phyloP scores from a whole-genome alignment of 2,888 invertebrate species.

The Drepana falcataria region DNA sequence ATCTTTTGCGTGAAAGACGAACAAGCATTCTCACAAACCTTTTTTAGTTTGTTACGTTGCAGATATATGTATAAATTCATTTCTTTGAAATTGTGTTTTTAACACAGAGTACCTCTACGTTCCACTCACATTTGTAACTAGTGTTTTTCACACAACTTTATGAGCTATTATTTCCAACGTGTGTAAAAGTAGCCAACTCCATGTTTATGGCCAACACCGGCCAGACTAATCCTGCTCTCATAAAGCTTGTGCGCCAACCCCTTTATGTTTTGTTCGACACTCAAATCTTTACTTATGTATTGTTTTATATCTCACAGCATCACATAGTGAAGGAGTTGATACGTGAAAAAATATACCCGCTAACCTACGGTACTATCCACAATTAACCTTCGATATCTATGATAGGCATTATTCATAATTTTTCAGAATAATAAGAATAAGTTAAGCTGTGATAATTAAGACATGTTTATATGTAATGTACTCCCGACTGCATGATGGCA shows the following conservation, averaged over 20 bases:
- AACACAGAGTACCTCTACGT: constrained; percentile 1
- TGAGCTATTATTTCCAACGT: constrained; percentile 77
- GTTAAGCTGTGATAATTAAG: too few species aligned
- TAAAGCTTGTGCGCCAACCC: constrained; percentile 55
- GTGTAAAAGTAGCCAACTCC: constrained; percentile 70
- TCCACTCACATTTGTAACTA: constrained; percentile 59
- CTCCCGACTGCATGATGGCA: too few species aligned
- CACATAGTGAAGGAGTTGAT: neutral
- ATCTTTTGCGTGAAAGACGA: too few species aligned
- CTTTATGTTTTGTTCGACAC: constrained; percentile 64
- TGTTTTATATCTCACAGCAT: constrained; percentile 36
- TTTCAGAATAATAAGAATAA: too few species aligned
- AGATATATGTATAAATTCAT: too few species aligned
- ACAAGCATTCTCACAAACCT: too few species aligned
- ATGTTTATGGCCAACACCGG: constrained; percentile 53
- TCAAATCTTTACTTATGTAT: constrained; percentile 66
- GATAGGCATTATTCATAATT: too few species aligned
- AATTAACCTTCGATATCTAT: too few species aligned
- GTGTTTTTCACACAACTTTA: constrained; percentile 78
- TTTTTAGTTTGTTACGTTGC: too few species aligned
- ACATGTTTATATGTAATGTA: too few species aligned
- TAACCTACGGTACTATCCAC: too few species aligned
- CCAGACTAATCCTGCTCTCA: constrained; percentile 48
- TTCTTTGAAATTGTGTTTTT: neutral
- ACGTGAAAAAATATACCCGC: too few species aligned